Evolutionary conservation across 2,113 vertebrate species (phyloP), one percentile per base, ranked within the genome.

Genomic region (Strix aluco): DNA sequence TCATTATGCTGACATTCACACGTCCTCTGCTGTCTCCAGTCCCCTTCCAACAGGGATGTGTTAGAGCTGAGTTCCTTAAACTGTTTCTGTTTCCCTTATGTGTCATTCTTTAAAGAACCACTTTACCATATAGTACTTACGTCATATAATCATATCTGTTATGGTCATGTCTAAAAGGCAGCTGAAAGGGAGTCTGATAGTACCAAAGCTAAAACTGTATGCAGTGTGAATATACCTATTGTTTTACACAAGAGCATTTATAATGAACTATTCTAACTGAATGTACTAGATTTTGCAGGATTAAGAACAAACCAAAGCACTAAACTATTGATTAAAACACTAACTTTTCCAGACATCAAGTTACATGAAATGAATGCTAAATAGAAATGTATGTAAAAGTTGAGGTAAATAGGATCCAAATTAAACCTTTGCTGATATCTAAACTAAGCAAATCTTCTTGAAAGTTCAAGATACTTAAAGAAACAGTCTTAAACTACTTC

Each of bases 21-120:
- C 1, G 3, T 40, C 34, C 75, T 11, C 54, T 86, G 13, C 44
- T 73, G 22, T 67, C 42, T n/a, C 29, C 42, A 59, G 9, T 32
- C 27, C 16, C 13, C 15, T 1, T 2, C 11, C 2, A 5, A 34
- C 11, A 61, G 27, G 15, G 10, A 32, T 21, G 7, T 55, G 26
- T 52, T 63, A 66, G 21, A 67, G 4, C 25, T 55, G 13, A 4
- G 0, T 78, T 15, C 13, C 47, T 51, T 86, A 67, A 82, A 67
- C 65, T 30, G 5, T 70, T 94, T 78, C 42, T 2, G 0, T 94
- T 91, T 94, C 40, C 59, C 22, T 94, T 84, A 23, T 47, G 19
- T 1, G 1, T 11, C 9, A 14, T 66, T 84, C 51, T 54, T 83
- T 66, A 57, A 55, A 78, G n/a, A 83, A 78, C 6, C 23, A 2